Base-by-base conservation (phyloP, 2,888 invertebrate genomes). In the Hesperia comma region DNA sequence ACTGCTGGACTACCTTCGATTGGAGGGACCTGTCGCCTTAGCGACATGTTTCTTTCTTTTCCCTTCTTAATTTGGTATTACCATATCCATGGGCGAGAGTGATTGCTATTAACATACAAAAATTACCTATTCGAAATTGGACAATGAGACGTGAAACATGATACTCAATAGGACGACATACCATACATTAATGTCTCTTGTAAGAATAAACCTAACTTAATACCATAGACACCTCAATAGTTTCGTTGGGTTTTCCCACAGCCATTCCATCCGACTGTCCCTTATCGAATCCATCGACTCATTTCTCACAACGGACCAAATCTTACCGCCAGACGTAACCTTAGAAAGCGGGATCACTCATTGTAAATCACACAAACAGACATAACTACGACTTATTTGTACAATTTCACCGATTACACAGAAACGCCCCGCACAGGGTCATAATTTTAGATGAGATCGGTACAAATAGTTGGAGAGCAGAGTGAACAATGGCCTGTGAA, bases 361-460 rank as follows among this genome's bases (percentile, higher is more conserved):
- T 74, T 69, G 74, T 74, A 74, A 77, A 76, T 73, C 74, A 75
- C 70, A 69, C 62, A 69, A 68, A 72, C 69, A 68, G 69, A 69
- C 71, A 69, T 74, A 73, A 74, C 70, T 72, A 74, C 73, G 70
- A 72, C 61, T 67, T 67, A 67, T 61, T 72, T 73, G 74, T 75
- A 76, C 75, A 80, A 79, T 83, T 84, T 85, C 81, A 80, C 79
- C 82, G 76, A 84, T 84, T 82, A 82, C 74, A 68, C 71, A 72
- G 72, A 79, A 79, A 76, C 75, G 73, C 71, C 74, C 72, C 74
- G 70, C 37, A 70, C 75, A 72, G 72, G 79, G 77, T 85, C 83
- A 81, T 87, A 83, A 87, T 85, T 87, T 85, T 71, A 80, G 75
- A 75, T 74, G 78, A 80, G 85, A 87, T 84, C 84, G 83, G 75